Evolutionary conservation across 2,113 vertebrate species (phyloP).

Genomic region (Rousettus leschenaultii): DNA sequence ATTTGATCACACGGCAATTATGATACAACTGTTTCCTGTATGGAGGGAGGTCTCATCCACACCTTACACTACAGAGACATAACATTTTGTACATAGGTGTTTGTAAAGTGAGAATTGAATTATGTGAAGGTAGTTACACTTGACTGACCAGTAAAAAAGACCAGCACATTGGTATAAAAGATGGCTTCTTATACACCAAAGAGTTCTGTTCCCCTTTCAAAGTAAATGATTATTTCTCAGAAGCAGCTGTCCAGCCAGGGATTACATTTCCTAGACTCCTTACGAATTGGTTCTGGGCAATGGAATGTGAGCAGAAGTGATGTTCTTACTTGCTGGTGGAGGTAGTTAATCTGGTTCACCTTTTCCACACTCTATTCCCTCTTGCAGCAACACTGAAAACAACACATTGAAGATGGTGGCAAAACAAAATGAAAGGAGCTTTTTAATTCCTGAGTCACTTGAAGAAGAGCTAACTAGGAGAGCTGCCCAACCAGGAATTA

Average conservation of each 20-base stretch:
- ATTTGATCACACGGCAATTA: slow-evolving; percentile 54
- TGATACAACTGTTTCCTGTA: slow-evolving; percentile 13
- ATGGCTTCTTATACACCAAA: background rate
- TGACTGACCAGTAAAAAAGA: background rate
- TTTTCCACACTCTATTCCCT: background rate
- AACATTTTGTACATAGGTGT: background rate
- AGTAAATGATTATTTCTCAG: background rate
- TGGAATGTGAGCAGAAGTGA: background rate
- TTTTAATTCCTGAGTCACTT: background rate
- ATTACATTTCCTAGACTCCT: background rate
- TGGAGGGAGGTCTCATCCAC: slow-evolving; percentile 16
- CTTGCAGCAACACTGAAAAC: background rate
- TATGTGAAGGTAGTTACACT: background rate
- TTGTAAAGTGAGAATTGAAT: slow-evolving; percentile 21
- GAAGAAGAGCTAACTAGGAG: background rate
- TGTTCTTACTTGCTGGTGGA: background rate
- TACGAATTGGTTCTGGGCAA: background rate
- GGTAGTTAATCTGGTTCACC: background rate
- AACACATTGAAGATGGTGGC: background rate
- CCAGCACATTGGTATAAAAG: background rate
- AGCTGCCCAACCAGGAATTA: background rate
- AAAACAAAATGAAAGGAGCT: background rate
- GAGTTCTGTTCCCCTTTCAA: background rate
- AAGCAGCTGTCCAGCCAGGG: background rate
- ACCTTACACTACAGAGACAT: background rate